A percentile compares a stretch with the other conserved stretches of the same genome.
phyloP scores from a whole-genome alignment of 2,888 invertebrate species.

The Aradus depressus region DNA sequence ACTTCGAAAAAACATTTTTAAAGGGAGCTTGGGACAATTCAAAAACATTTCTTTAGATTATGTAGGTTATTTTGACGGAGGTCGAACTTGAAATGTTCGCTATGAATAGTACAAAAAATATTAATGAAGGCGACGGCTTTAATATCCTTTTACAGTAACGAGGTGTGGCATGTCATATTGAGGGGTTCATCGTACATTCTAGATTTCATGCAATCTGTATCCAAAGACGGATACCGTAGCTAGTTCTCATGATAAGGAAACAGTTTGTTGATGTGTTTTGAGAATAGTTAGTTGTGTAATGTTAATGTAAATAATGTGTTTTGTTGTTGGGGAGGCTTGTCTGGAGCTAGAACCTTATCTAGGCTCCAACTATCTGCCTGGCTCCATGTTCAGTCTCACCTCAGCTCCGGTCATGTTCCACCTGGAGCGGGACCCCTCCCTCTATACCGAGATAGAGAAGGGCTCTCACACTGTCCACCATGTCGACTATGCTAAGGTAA shows the following conservation, averaged over 20 bases:
- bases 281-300: background rate
- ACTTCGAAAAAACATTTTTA: too few relatives aligned
- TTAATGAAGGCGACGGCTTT: too few relatives aligned
- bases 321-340: slow-evolving; percentile 39
- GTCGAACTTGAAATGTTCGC: too few relatives aligned
- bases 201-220: too few relatives aligned
- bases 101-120: too few relatives aligned
- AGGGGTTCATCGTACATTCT: too few relatives aligned
- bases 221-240: too few relatives aligned
- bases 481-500: slow-evolving; percentile 48
- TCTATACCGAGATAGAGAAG: slow-evolving; percentile 58
- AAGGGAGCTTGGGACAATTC: too few relatives aligned
- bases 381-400: slow-evolving; percentile 54
- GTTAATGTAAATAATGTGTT: background rate
- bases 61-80: too few relatives aligned
- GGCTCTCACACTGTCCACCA: slow-evolving; percentile 53
- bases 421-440: slow-evolving; percentile 55
- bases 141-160: too few relatives aligned
- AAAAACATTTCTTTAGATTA: too few relatives aligned
- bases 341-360: slow-evolving; percentile 61
- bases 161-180: too few relatives aligned
- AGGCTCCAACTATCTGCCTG: slow-evolving; percentile 38
- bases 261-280: background rate
- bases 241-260: background rate
- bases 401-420: slow-evolving; percentile 77